phyloP scores from a whole-genome alignment of 2,797 vertebrate species.

The Tadarida brasiliensis region DNA sequence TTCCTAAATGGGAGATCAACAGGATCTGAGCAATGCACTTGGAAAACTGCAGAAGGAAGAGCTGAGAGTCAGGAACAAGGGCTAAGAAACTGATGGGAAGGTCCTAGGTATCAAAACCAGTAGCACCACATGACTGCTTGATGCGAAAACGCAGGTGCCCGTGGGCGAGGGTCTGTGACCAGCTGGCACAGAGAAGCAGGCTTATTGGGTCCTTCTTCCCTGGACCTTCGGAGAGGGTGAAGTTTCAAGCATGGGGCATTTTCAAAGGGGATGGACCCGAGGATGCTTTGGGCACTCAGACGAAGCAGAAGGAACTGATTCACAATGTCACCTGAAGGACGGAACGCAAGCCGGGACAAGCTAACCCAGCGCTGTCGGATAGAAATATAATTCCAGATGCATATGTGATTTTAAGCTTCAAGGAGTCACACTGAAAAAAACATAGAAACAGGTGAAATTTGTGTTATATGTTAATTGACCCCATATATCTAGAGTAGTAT shows the following conservation, averaged over 20 bases:
- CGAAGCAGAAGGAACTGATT: fast-evolving
- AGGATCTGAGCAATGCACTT: fast-evolving
- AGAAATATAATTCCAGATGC: not conserved
- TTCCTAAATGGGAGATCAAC: fast-evolving
- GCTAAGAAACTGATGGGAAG: fast-evolving
- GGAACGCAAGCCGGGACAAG: fast-evolving
- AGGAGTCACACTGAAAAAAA: not conserved
- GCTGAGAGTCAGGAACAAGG: not conserved
- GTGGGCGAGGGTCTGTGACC: fast-evolving
- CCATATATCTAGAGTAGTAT: not conserved
- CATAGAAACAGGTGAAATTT: not conserved
- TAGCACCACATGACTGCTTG: fast-evolving
- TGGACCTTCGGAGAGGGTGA: not conserved
- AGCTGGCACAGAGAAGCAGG: fast-evolving
- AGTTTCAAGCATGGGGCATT: not conserved
- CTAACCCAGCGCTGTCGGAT: fast-evolving
- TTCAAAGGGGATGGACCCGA: not conserved
- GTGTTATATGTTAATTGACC: not conserved
- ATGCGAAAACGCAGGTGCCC: not conserved
- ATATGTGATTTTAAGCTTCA: not conserved
- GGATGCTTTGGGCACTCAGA: not conserved
- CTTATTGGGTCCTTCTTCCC: not conserved
- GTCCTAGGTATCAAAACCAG: not conserved
- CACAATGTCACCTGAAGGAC: fast-evolving
- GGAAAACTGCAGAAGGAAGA: not conserved